Percentiles rank a stretch among this genome's conserved stretches.
These are phyloP conservation scores for Rhabdophis nuchalis DNA, from an alignment of 2,797 vertebrate genomes.

Conservation along the genomic window DNA sequence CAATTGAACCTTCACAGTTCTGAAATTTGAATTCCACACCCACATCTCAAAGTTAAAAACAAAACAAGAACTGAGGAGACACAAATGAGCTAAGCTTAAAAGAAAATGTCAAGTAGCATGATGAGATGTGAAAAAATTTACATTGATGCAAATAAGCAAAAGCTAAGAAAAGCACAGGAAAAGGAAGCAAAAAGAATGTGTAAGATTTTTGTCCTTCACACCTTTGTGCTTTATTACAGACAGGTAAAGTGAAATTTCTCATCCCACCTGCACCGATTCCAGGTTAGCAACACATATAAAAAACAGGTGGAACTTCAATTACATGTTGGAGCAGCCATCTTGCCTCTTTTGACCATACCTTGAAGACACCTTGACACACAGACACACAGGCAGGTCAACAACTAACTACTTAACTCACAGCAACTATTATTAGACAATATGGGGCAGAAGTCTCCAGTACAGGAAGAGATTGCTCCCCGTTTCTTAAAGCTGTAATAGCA, in stretches of 20 bases:
- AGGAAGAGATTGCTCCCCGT: neutral
- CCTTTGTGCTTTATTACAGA: neutral
- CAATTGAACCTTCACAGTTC: neutral
- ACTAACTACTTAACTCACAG: neutral
- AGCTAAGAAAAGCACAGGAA: neutral
- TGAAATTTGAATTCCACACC: neutral
- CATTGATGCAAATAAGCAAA: neutral
- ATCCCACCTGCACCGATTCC: neutral
- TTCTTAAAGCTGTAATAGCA: neutral
- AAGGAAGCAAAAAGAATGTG: neutral
- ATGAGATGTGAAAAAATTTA: neutral
- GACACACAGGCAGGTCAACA: neutral
- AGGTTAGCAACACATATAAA: neutral
- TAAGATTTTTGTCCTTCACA: neutral
- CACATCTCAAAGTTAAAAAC: neutral
- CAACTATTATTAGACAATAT: neutral
- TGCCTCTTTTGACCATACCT: neutral
- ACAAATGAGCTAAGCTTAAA: neutral
- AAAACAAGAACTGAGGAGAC: neutral
- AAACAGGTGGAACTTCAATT: neutral
- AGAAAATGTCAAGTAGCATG: neutral
- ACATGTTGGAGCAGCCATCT: neutral
- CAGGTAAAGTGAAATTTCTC: neutral
- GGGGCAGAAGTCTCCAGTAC: neutral
- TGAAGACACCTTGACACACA: neutral